Evolutionary conservation across 2,797 vertebrate genomes (phyloP), one percentile per base, ranked within the genome.

Genomic region (Schizopygopsis pylzovi): DNA sequence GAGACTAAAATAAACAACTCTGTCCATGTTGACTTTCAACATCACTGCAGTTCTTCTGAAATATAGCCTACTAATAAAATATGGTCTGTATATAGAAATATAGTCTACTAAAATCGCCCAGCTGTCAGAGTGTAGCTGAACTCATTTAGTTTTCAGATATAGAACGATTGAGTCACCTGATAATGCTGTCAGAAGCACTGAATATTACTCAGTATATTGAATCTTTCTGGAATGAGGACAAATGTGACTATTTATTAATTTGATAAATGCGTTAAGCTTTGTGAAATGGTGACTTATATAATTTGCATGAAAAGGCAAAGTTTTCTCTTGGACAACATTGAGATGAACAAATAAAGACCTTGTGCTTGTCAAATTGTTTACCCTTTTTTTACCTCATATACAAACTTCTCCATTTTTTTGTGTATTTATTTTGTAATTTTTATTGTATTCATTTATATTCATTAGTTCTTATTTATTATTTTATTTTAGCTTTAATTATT

Each of bases 91-190:
- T 10, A 43, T 2, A 43, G 41, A 43, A 43, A 43, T 43, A 10
- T 10, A 2, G 20, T 6, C 22, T 37, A 45, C 20, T 56, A 39
- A 49, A 67, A 25, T 18, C 43, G 8, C 25, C 47, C 52, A 70
- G 85, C 85, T 70, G 85, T 68, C 71, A 81, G 70, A 56, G 28
- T 43, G 47, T 47, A 68, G 67, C 79, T 56, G n/a, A 76, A 63
- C 63, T 77, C 22, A 59, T 82, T 70, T 86, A 4, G 28, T 49
- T 52, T 45, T 39, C 20, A 49, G 41, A 73, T 15, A 28, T 28
- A 15, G 6, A 49, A 37, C 1, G 28, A 76, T 49, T n/a, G 4
- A 65, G 4, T 25, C 70, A 86, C 49, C n/a, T 67, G 70, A 81
- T 86, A 56, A 81, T 45, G 41, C 71, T 43, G n/a, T 86, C 71